Evolutionary conservation across 2,888 invertebrate species (phyloP), one percentile per base, ranked within the genome.

Genomic region (Helicoverpa assulta): DNA sequence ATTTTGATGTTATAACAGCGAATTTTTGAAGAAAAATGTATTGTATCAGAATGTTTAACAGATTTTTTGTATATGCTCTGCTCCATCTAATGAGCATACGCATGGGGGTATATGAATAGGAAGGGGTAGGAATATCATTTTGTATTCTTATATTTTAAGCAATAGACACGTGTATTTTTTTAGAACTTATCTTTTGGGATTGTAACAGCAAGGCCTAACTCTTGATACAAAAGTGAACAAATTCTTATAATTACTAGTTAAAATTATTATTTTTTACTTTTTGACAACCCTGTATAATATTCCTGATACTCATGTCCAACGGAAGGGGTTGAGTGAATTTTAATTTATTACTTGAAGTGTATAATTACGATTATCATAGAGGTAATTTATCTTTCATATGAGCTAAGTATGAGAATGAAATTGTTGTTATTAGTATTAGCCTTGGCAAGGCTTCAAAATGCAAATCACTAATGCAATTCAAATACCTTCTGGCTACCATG

Each of bases 331-430:
- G 73, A 81, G 78, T 78, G 67, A 81, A 76, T 82, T 73, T 80
- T 81, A 76, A 82, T 83, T 76, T 82, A 83, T 74, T 62, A 66
- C 61, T 56, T 57, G 55, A 63, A 63, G 62, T 66, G 65, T 80
- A 59, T 80, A 80, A 76, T 80, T 77, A 75, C 70, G 64, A 54
- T 75, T 56, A 63, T 67, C 73, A 52, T 51, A 43, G 33, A 63
- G 51, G 62, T 65, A 70, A 80, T 80, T 66, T 80, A 80, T 80
- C 80, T 76, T 52, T 66, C 64, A 55, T 68, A 76, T 68, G 69
- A 76, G 50, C 58, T 26, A 33, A 40, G 50, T 54, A 40, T 55
- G 68, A 55, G 50, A 58, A 67, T 47, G 54, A 55, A 55, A n/a
- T 33, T 55, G 40, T 58, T 58, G 12, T 50, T 53, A 74, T 50